Evolutionary conservation across 2,113 vertebrate genomes (phyloP), one percentile per base, ranked within the genome.

Genomic region (Solenodon paradoxus): DNA sequence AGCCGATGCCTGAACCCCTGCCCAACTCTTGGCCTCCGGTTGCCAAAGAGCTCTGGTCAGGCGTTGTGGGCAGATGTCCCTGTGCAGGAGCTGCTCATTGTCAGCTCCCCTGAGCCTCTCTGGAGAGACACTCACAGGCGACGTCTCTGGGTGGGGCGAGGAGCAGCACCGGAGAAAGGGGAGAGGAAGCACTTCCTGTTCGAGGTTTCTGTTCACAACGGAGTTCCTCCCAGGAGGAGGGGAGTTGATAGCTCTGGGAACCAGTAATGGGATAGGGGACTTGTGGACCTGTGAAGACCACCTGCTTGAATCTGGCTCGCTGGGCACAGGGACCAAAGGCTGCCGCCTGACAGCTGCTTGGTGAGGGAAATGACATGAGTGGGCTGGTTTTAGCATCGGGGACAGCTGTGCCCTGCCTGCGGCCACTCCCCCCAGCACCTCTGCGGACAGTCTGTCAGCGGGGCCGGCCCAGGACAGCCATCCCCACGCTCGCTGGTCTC

Each of bases 241-340:
- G 85, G 88, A 63, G 59, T 1, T 3, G 63, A 74, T 66, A 77
- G 64, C 17, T 9, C 91, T 42, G 88, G 79, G 84, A 82, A 64
- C 79, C 7, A 15, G 81, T 51, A 84, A 90, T 2, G 22, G 59
- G 89, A 95, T 7, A 72, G 55, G 81, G 57, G 22, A 35, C 32
- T 22, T 74, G 9, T 38, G 35, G 19, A 80, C 85, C 81, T 71
- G 32, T 38, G 24, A 24, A n/a, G 89, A 40, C 75, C 92, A 71
- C 85, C 89, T 96, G 92, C 69, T 28, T 40, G 94, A 69, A 11
- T n/a, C 94, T 26, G 80, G 69, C 28, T 66, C 20, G 16, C 32
- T 2, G 19, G 38, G 69, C 55, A 3, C 7, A 4, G 45, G 26
- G 72, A 49, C 83, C 59, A 24, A 66, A 77, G 47, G 35, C 72